These are phyloP conservation scores for Gortyna flavago DNA, from an alignment of 2,888 invertebrate species.

Conservation along the genomic window DNA sequence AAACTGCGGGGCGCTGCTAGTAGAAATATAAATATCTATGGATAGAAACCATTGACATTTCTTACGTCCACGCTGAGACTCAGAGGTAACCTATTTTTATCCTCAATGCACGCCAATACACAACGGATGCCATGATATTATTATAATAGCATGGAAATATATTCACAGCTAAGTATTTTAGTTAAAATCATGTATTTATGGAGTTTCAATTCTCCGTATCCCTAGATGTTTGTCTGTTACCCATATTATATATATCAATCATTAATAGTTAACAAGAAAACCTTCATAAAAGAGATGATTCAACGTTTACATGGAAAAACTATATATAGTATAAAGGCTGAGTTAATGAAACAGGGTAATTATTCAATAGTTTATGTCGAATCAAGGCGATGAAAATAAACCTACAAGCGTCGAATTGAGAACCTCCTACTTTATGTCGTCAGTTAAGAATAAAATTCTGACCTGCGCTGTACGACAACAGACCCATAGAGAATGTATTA, in stretches of 20 bases:
- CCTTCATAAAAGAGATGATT: constrained; percentile 30
- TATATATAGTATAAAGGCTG: not conserved
- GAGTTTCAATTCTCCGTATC: constrained; percentile 34
- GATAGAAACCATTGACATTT: constrained; percentile 18
- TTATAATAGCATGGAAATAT: constrained; percentile 22
- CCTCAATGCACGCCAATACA: constrained; percentile 10
- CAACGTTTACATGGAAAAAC: constrained; percentile 25
- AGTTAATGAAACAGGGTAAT: not conserved
- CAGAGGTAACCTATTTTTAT: constrained; percentile 23
- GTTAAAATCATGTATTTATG: constrained; percentile 27
- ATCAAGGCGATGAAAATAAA: not conserved
- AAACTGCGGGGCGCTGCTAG: too few relatives aligned
- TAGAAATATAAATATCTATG: not conserved
- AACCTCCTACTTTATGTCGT: not conserved
- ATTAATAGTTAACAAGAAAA: constrained; percentile 40
- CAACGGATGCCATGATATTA: not conserved
- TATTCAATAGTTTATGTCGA: not conserved
- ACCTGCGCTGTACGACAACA: not conserved
- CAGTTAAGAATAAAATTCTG: not conserved
- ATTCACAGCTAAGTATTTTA: constrained; percentile 41
- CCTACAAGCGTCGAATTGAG: not conserved
- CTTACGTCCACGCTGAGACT: constrained; percentile 14
- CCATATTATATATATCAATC: constrained; percentile 19
- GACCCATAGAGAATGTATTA: not conserved
- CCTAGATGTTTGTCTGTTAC: constrained; percentile 36